Evolutionary conservation across 2,888 invertebrate genomes (phyloP), one percentile per base, ranked within the genome.

Genomic region (Nematopogon swammerdamellus): DNA sequence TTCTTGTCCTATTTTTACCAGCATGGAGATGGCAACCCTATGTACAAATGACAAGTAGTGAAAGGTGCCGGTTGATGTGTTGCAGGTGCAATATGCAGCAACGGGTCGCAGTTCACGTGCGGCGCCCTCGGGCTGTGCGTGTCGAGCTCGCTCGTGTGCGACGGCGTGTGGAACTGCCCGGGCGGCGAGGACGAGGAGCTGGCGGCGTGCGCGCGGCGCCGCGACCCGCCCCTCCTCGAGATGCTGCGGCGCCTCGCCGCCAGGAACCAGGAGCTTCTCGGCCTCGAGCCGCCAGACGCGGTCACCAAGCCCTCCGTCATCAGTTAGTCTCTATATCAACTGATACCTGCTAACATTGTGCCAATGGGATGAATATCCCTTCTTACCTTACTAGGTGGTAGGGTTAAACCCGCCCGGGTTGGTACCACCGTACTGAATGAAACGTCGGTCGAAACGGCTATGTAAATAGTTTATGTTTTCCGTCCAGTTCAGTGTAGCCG

Each of bases 121-220:
- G 77, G 77, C 0, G 53, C 60, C 30, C 74, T 75, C 17, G 65
- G 68, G 54, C 72, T 87, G 45, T 88, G 88, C 67, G 81, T 88
- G 49, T 84, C 87, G 1, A 82, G 84, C 47, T 82, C 84, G 58
- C 69, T 87, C 54, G 79, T 84, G 17, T 88, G 88, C 63, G 87
- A 88, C 57, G 86, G 86, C 10, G 80, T 85, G 18, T 71, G 80
- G 1, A 85, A 88, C 61, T 88, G 88, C 56, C 86, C 87, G 0
- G 82, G 82, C 1, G 85, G 84, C 3, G 84, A 84, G 52, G 83
- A 83, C 53, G 83, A 83, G 55, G 83, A 83, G 30, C 47, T 67
- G 1, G 56, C 54, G 18, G 72, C 72, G 2, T 79, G 80, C 54
- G 60, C 73, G 2, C 70, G 68, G 43, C 56, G 73, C 3, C 57